Evolutionary conservation across 2,113 vertebrate species (phyloP), one percentile per base, ranked within the genome.

Genomic region (Leptobrachium leishanense): DNA sequence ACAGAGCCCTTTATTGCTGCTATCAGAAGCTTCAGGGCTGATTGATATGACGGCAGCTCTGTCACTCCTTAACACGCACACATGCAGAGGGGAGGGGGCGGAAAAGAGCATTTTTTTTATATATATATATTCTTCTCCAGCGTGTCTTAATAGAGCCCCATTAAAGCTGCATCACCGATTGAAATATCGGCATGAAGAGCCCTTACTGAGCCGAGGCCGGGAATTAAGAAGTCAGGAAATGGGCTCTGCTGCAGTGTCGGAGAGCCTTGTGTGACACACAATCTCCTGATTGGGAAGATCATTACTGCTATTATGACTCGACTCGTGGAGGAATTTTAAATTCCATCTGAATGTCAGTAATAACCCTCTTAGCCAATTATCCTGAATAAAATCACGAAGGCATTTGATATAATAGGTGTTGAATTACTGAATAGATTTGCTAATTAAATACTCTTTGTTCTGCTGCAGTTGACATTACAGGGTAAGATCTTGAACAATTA

Each of bases 361-460:
- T 97, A 96, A 96, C 94, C 95, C 96, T 96, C 95, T 98, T 96
- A 95, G 95, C 95, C 95, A 99, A 98, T 99, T 98, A 98, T 98
- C 94, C 95, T 92, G 95, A 95, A 96, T 95, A 93, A 96, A 97
- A 95, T 98, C 95, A 96, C 94, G 93, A 95, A 95, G 93, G 95
- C 95, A 95, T 95, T 93, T 94, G 94, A 90, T 93, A 92, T 92
- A 94, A 94, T 95, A 94, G 94, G 93, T 95, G 94, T 95, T 95
- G 94, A 95, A 95, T 95, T 95, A 94, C 93, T 95, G 93, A 93
- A 95, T 96, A 95, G 94, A 94, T 96, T 94, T 94, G 94, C 94
- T 95, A 94, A 95, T 97, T 92, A 93, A 95, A 95, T 95, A 96
- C 90, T 94, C 93, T 93, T 92, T 94, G 91, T 93, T 92, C 94